Base-by-base conservation (phyloP, 30 jellyfish, hydroid and myxozoan genomes). In the Nemopilema nomurai region DNA sequence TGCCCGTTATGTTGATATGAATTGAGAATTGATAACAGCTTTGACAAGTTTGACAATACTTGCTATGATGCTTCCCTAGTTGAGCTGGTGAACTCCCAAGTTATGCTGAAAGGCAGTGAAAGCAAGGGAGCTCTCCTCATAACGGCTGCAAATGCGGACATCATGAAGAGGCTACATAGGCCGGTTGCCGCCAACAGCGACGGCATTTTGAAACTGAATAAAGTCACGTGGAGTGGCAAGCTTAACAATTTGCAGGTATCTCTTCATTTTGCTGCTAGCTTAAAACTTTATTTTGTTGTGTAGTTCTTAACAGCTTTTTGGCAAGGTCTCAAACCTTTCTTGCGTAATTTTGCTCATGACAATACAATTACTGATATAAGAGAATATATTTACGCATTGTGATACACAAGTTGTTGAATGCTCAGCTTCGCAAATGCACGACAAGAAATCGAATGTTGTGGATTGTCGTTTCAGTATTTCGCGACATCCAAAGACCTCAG, bases 1-100 rank as follows among this genome's bases (percentile, higher is more conserved):
- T 71, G 82, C 22, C 57, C 57, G 57, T 41, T 41, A 13, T 41
- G 57, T 3, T 41, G 57, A 13, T 41, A 41, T 41, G 57, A 41
- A 41, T 41, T 41, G 57, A 41, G 57, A 13, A 3, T 3, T 3
- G 57, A 41, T 3, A 41, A 41, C 13, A 41, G 6, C 57, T n/a
- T n/a, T n/a, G n/a, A n/a, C n/a, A n/a, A n/a, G n/a, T n/a, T n/a
- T 18, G 8, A 27, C 70, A 24, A 8, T 20, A 6, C 49, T 25
- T 16, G 6, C 62, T 83, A 0, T 49, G 71, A 22, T 30, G 9
- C 23, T 74, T 66, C 74, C 77, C 8, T 67, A 94, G 99, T 94
- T 81, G 99, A 94, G 28, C 86, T 94, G 73, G 81, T 87, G 71
- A 94, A 94, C 69, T 94, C 99, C 0, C 99, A 94, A 94, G 99